Evolutionary conservation across 2,797 vertebrate species (phyloP), one percentile per base, ranked within the genome.

Genomic region (Silurus aristotelis): DNA sequence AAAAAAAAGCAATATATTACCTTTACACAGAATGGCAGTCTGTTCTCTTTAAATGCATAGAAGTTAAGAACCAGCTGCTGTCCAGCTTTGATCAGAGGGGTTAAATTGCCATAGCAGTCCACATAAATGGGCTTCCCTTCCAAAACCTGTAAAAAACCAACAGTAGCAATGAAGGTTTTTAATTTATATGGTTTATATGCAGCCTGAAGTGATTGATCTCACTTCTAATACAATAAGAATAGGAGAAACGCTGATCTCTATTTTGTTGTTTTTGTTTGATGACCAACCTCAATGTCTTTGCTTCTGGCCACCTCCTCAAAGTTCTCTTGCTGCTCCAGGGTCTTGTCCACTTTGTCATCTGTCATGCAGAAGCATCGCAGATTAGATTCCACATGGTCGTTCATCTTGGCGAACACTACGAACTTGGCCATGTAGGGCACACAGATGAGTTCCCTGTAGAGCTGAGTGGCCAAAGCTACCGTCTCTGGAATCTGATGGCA

Each of bases 381-480:
- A 80, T 93, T 96, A 76, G 98, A 98, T 92, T 99, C 98, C 88
- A 99, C 95, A 0, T 97, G 95, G 89, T 99, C 98, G 6, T 99
- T 99, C 95, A 96, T 99, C 95, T 99, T 99, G 87, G 98, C 98
- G 91, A 99, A 99, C 92, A 99, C 97, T 89, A 99, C 98, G 90
- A 99, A 99, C 94, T 99, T 99, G 91, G 98, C 98, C 98, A 99
- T 98, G 84, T 99, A 99, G 60, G 98, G 98, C 84, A 99, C 97
- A 0, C 98, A 99, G 94, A 99, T 99, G 89, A 99, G 94, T 92
- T 99, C 98, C 88, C 97, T 94, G 92, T 99, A 99, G 84, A 99
- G 96, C 91, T 99, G 98, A 0, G 95, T 95, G 89, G 98, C 98
- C 91, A 99, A 90, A 61, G 96, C 95, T 75, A 99, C 98, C 0